phyloP scores from a whole-genome alignment of 2,113 vertebrate genomes.

The Romanogobio albipinnatus region DNA sequence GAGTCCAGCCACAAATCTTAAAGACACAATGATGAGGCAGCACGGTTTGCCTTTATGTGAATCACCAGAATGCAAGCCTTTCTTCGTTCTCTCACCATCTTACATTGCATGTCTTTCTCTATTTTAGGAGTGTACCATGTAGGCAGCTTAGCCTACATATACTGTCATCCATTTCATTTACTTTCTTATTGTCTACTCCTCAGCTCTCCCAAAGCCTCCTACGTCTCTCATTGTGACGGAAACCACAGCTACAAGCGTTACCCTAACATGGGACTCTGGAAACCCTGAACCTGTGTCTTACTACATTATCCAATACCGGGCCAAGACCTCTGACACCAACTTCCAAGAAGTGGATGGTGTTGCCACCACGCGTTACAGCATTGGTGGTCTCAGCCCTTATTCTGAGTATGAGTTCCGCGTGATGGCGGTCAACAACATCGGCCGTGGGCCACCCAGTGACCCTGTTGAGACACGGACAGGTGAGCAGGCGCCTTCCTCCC shows the following conservation, averaged over 20 bases:
- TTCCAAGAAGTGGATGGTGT: conserved; percentile 97
- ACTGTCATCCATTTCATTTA: conserved; percentile 1
- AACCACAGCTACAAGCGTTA: conserved; percentile 97
- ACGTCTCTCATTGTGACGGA: conserved; percentile 89
- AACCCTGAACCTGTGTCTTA: conserved; percentile 92
- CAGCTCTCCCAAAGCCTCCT: conserved; percentile 93
- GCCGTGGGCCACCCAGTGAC: conserved; percentile 87
- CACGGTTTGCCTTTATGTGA: conserved; percentile 19
- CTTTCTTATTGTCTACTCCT: conserved; percentile 6
- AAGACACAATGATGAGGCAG: conserved; percentile 54
- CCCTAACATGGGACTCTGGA: conserved; percentile 95
- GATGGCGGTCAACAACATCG: conserved; percentile 94
- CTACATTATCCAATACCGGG: conserved; percentile 93
- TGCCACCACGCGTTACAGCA: conserved; percentile 95
- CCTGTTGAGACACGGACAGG: conserved; percentile 86
- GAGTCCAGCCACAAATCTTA: conserved; percentile 52
- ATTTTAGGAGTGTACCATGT: conserved; percentile 22
- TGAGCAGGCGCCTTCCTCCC: conserved; percentile 93
- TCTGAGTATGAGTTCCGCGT: conserved; percentile 92
- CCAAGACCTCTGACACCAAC: conserved; percentile 80
- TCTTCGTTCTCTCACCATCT: conserved; percentile 15
- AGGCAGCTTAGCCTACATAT: conserved; percentile 25
- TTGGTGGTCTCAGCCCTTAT: conserved; percentile 95
- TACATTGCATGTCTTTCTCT: background rate
- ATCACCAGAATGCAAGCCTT: conserved; percentile 55